Base-by-base conservation (phyloP, 2,797 vertebrate species). In the Melopsittacus undulatus region DNA sequence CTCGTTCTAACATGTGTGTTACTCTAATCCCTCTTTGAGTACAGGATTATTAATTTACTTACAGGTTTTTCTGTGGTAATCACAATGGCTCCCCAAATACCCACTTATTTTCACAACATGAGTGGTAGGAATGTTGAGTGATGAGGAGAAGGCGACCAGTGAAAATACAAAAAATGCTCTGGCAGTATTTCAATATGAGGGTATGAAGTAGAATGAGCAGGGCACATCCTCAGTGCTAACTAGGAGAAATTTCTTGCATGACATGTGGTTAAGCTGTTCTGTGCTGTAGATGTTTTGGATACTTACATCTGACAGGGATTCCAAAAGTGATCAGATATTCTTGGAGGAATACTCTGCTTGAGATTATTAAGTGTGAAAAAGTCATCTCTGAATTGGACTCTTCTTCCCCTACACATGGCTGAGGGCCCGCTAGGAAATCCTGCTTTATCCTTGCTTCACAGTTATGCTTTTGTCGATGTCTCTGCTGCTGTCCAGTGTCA, bases 11-110 rank as follows among this genome's bases (percentile, higher is more conserved):
- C 74, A 52, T 96, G 87, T 2, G 32, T 56, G 89, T 74, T 94
- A 64, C 83, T 91, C 84, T 96, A 97, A 96, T 96, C 95, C 94
- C 83, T 52, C 83, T 95, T 70, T 95, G 89, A 92, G 52, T 89
- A 68, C 38, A 30, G 94, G 95, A 96, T 96, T 95, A 92, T 95
- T 95, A 97, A 95, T 94, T 96, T 95, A 42, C 93, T 95, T 94
- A 93, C 0, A 87, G 94, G 87, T 89, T 95, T 95, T 95, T 64
- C 92, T 91, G 40, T 90, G 83, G 68, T 89, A 91, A 87, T 95
- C 86, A 36, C 72, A 77, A 80, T 56, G 90, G n/a, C 83, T 92
- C 29, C 59, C 72, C 78, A 64, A 80, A 93, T 92, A 77, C 43
- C 3, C 13, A 61, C 40, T 34, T 84, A 24, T 85, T 91, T 91